Base-by-base conservation (phyloP, 2,888 invertebrate genomes). In the Agriotes lineatus region DNA sequence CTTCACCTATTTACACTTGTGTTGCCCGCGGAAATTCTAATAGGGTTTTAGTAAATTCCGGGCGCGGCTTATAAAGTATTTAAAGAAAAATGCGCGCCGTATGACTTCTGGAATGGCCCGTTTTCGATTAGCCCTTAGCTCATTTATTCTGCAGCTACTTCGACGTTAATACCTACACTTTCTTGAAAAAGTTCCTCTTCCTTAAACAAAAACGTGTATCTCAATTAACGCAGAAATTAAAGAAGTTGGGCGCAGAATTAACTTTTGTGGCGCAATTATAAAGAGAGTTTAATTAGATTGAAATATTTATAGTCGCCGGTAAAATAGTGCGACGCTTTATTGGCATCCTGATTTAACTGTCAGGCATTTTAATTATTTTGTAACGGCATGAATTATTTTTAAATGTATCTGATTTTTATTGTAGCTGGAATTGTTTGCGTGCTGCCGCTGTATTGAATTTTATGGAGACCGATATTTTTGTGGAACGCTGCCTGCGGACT, bases 211-310 rank as follows among this genome's bases (percentile, higher is more conserved):
- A 61, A 56, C 58, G 56, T 68, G 67, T 62, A 67, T 67, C 67
- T 67, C 57, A 67, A 67, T 67, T 67, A 67, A 61, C 61, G 56
- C 48, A 45, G 61, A 67, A 67, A 67, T 67, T 67, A 67, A 67
- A 67, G 67, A 67, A 67, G 61, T 67, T 67, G 37, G 45, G 61
- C 48, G 67, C 44, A 33, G 60, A 57, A 45, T 62, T 62, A 56
- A 48, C 62, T 67, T 56, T 68, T 58, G 67, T 54, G 61, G 68
- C 50, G 58, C 61, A 67, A 67, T 67, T 62, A 68, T 68, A 50
- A 68, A 68, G 50, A 45, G 48, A 50, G 54, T 56, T 67, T 67
- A 67, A 67, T 67, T 67, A 48, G 62, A 42, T 50, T 42, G 58
- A 68, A 62, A 57, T 68, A 58, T 68, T 68, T 68, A 62, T 62